Evolutionary conservation across 2,797 vertebrate genomes (phyloP).

Genomic region (Manis pentadactyla): DNA sequence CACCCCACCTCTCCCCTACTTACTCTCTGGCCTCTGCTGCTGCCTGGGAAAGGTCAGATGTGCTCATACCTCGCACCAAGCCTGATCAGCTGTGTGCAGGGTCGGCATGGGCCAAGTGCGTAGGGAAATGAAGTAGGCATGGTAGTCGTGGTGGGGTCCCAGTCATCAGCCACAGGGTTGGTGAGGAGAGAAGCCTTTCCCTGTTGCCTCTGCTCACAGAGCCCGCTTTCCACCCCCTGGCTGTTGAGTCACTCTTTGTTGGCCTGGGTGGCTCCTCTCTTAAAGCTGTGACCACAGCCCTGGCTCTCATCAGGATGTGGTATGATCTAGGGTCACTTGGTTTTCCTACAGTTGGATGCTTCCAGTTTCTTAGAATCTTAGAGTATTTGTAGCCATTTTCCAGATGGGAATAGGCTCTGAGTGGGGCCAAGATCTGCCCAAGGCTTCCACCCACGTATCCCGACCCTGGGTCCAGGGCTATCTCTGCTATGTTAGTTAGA

Average conservation of each 20-base stretch:
- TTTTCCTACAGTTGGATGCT: not conserved
- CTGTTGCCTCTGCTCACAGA: not conserved
- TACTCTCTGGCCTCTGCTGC: not conserved
- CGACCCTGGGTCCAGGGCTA: rapidly evolving
- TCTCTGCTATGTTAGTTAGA: not conserved
- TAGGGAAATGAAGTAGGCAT: not conserved
- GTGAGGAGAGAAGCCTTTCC: not conserved
- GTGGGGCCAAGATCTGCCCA: not conserved
- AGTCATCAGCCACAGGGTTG: not conserved
- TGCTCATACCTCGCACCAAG: no score
- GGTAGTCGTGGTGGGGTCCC: rapidly evolving
- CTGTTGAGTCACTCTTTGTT: not conserved
- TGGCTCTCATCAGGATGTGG: not conserved
- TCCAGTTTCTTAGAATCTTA: not conserved
- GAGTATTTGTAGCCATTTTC: not conserved
- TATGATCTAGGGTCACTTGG: not conserved
- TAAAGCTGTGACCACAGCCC: not conserved
- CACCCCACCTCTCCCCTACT: not conserved
- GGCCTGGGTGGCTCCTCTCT: rapidly evolving
- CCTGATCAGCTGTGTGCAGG: no score
- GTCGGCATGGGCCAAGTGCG: no score
- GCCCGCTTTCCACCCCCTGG: not conserved
- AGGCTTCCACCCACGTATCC: not conserved
- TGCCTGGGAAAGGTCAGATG: not conserved
- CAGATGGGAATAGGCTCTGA: not conserved